Base-by-base conservation (phyloP, 2,888 invertebrate species). In the Lamellibrachia satsuma region DNA sequence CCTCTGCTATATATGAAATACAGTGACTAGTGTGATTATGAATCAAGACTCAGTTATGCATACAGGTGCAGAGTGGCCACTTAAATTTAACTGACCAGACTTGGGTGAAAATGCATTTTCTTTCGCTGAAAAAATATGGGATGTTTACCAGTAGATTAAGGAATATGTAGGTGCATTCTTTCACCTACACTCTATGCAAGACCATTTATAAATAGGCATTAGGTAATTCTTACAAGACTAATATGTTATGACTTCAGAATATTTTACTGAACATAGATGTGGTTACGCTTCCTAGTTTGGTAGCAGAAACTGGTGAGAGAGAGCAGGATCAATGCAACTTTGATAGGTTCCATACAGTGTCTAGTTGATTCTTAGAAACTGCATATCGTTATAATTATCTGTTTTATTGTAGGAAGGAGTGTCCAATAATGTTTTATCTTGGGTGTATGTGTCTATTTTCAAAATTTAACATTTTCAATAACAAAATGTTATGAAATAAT, bases 1-100 rank as follows among this genome's bases (percentile, higher is more conserved):
- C 75, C 15, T 75, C 75, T 75, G 75, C 75, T 75, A 75, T 75
- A 75, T 75, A 75, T 75, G 75, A 75, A 75, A 75, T 75, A 15
- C 22, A 2, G 75, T 39, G 39, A 39, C 75, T 22, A 75, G 75
- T 75, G 22, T 75, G 75, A 22, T 75, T 75, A 75, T 75, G 75
- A 75, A 75, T 75, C n/a, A n/a, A 75, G 4, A 22, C 22, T n/a
- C 3, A n/a, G 75, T 75, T 15, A 15, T 75, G 75, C 22, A 75
- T 75, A 22, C 75, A 22, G 75, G 3, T 22, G 15, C 75, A 75
- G 15, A 8, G 11, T 75, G 75, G 6, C 75, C 75, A 75, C 75
- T 22, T 75, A 11, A 75, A 22, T 75, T 75, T 75, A 75, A 6
- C 75, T 75, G 15, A 75, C 75, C 75, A 22, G 75, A n/a, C 75